phyloP scores from a whole-genome alignment of 2,797 vertebrate species.

The Cottoperca gobio region DNA sequence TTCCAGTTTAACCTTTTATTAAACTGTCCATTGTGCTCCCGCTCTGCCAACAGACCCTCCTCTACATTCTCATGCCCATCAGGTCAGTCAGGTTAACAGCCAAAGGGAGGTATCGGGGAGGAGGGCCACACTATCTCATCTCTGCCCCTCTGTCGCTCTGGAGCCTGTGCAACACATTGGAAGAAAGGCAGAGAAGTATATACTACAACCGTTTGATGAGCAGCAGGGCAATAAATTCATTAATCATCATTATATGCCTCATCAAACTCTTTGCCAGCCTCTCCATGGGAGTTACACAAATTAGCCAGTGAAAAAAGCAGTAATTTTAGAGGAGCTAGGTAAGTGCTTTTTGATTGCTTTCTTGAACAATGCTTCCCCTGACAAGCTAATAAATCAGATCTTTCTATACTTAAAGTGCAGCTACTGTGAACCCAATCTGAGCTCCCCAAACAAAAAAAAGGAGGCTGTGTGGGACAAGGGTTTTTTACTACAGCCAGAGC shows the following conservation, averaged over 20 bases:
- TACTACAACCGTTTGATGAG: conserved; percentile 95
- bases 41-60: conserved; percentile 77
- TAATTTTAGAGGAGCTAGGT: conserved; percentile 99
- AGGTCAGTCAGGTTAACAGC: conserved; percentile 87
- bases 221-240: conserved; percentile 99
- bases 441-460: conserved; percentile 73
- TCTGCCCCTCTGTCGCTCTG: conserved; percentile 57
- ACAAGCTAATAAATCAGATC: conserved; percentile 99
- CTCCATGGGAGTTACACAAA: conserved; percentile 99
- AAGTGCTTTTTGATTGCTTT: conserved; percentile 99
- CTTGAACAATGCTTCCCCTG: conserved; percentile 96
- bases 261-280: conserved; percentile 99
- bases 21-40: conserved; percentile 87
- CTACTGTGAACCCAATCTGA: conserved; percentile 88
- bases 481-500: conserved; percentile 84
- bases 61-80: conserved; percentile 84
- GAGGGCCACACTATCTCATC: conserved; percentile 67
- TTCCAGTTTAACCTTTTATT: conserved; percentile 87
- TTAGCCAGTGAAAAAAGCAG: conserved; percentile 99
- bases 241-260: conserved; percentile 99
- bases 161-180: conserved; percentile 77
- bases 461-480: conserved; percentile 83
- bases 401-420: conserved; percentile 88
- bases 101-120: conserved; percentile 73
- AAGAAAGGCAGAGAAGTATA: conserved; percentile 89